Evolutionary conservation across 2,797 vertebrate species (phyloP), one percentile per base, ranked within the genome.

Genomic region (Anolis apletophallus): DNA sequence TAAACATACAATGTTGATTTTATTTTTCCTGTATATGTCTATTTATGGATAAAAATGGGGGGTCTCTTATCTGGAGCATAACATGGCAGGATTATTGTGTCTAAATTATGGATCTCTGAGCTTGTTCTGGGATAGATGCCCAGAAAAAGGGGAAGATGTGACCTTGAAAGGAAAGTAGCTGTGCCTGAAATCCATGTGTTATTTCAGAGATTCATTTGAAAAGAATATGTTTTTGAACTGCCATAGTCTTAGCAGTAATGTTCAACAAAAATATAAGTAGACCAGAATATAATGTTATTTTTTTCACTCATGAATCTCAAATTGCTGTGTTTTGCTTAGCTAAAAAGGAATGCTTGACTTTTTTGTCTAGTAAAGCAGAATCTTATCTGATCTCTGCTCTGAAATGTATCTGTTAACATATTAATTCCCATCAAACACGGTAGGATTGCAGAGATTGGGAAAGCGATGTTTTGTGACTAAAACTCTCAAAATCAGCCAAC

Each of bases 121-220:
- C 82, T 29, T 69, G 34, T 81, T 85, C 83, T 81, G 79, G 64
- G 83, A 78, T 19, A 57, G 6, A 16, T 55, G 74, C 88, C 80
- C 67, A 73, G 55, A 64, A 26, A 67, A 59, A 54, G 40, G 32
- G n/a, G 54, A 54, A 55, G 32, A 85, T 73, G 54, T 72, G 67
- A 73, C 61, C 79, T 81, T 85, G 64, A 69, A 79, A 81, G 40
- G 36, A 76, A 57, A 85, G 50, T 36, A 50, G 46, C n/a, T 52
- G 14, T 80, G 23, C 32, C 46, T 36, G 23, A 40, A n/a, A 55
- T 76, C 54, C 55, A 54, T 57, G 19, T 46, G 40, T 32, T 67
- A 64, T 87, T 83, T 83, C 16, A 78, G 52, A 83, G 67, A 13
- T n/a, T 54, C 10, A 2, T 9, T 76, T 68, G 36, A 76, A 54